phyloP scores from a whole-genome alignment of 2,888 invertebrate species.

The Eupithecia abbreviata region DNA sequence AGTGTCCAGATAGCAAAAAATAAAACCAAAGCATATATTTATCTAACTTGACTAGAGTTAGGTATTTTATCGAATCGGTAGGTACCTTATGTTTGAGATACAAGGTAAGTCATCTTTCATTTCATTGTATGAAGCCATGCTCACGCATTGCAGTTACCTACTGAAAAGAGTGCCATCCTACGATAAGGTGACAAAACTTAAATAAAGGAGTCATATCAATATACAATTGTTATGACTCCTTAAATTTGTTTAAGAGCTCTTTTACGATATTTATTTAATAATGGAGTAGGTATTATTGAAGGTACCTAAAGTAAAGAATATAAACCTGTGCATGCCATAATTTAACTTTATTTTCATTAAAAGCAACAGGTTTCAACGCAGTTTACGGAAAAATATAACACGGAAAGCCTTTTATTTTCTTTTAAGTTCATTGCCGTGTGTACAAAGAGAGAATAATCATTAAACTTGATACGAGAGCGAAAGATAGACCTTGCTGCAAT shows the following conservation, averaged over 20 bases:
- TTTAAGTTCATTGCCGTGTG: conserved; percentile 67
- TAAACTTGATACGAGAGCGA: conserved; percentile 58
- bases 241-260: conserved; percentile 48
- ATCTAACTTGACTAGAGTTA: neutral
- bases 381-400: conserved; percentile 63
- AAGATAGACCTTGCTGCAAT: conserved; percentile 73
- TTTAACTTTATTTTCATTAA: conserved; percentile 43
- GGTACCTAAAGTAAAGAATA: conserved; percentile 1
- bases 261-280: conserved; percentile 36
- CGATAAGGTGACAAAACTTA: conserved; percentile 72
- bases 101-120: neutral
- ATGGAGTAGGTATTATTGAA: conserved; percentile 5
- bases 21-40: neutral
- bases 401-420: conserved; percentile 72
- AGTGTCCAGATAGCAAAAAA: neutral
- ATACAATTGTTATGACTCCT: conserved; percentile 56
- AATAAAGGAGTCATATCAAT: too few species aligned
- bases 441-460: conserved; percentile 51
- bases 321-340: conserved; percentile 25
- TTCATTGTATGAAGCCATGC: neutral
- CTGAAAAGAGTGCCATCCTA: neutral
- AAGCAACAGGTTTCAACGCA: conserved; percentile 32
- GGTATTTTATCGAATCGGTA: neutral
- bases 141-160: neutral
- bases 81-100: neutral